Evolutionary conservation across 2,888 invertebrate genomes (phyloP), one percentile per base, ranked within the genome.

Genomic region (Acronicta psi): DNA sequence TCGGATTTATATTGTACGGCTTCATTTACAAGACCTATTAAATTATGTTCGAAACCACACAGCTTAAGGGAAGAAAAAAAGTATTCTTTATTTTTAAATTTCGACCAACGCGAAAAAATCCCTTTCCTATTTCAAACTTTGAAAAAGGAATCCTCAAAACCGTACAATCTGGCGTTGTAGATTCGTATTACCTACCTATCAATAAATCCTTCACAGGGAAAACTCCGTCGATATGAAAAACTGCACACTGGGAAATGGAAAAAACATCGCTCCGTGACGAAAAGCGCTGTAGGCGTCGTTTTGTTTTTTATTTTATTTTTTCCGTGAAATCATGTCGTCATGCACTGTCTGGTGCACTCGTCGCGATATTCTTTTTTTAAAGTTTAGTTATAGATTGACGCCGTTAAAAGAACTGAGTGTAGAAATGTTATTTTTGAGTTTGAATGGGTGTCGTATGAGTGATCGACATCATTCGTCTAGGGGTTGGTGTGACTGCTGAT

Each of bases 171-270:
- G 59, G 58, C 49, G 43, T 55, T 54, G 65, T 65, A 59, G 34
- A 34, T 34, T n/a, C 34, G n/a, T 34, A 59, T 46, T 43, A 65
- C 56, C 59, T 43, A 65, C 56, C 59, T 62, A 70, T 69, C 68
- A 59, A 72, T 72, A 75, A 73, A 73, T 68, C 68, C 72, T 66
- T 62, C 65, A 59, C 53, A 59, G 63, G 42, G 41, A 42, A 44
- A 64, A 54, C 59, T 78, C 75, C 80, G 82, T 79, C 77, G 79
- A 83, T 83, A 82, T 82, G 80, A 81, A 84, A 84, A 82, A 81
- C 77, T 72, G 66, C 65, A 65, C 66, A 66, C 61, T 67, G 59
- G 64, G 73, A 77, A 75, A 79, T 73, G 68, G 66, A 59, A 69
- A 70, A 79, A 73, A 72, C 70, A 76, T 60, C 46, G 63, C 63